Evolutionary conservation across 2,888 invertebrate species (phyloP).

Genomic region (Lampropteryx suffumata): DNA sequence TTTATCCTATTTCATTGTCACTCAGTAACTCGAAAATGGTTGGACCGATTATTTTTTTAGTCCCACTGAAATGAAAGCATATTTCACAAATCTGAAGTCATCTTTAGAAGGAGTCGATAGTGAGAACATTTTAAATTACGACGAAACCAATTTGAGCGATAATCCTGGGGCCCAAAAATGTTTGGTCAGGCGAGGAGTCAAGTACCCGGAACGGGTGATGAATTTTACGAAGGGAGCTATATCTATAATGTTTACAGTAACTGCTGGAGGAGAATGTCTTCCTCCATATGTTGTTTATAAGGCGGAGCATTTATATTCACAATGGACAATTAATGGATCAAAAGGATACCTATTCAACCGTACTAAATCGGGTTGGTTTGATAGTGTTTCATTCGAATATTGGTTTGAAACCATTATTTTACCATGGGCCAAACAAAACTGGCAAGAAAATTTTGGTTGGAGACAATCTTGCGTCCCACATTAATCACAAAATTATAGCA

Average conservation of each 20-base stretch:
- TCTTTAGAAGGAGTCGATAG: constrained; percentile 11
- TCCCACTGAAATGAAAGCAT: constrained; percentile 7
- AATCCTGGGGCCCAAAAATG: constrained; percentile 27
- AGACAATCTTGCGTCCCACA: constrained; percentile 29
- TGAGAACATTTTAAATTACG: constrained; percentile 23
- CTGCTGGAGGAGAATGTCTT: constrained; percentile 21
- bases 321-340: constrained; percentile 24
- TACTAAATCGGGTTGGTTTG: constrained; percentile 34
- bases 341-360: constrained; percentile 29
- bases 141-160: constrained; percentile 25
- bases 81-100: constrained; percentile 9
- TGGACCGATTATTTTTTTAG: constrained; percentile 24
- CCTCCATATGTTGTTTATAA: constrained; percentile 34
- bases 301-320: constrained; percentile 16
- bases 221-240: constrained; percentile 28
- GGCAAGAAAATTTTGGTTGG: constrained; percentile 33
- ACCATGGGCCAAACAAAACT: constrained; percentile 33
- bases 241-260: constrained; percentile 30
- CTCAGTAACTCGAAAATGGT: constrained; percentile 23
- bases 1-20: not conserved
- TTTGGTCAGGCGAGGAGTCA: constrained; percentile 18
- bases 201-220: constrained; percentile 27
- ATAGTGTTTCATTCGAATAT: constrained; percentile 30
- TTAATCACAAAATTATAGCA: constrained; percentile 33
- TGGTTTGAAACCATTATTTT: constrained; percentile 31